Conservation (phyloP, 53 echinoderm and acorn worm genomes). For the Paelopatides confundens region DNA sequence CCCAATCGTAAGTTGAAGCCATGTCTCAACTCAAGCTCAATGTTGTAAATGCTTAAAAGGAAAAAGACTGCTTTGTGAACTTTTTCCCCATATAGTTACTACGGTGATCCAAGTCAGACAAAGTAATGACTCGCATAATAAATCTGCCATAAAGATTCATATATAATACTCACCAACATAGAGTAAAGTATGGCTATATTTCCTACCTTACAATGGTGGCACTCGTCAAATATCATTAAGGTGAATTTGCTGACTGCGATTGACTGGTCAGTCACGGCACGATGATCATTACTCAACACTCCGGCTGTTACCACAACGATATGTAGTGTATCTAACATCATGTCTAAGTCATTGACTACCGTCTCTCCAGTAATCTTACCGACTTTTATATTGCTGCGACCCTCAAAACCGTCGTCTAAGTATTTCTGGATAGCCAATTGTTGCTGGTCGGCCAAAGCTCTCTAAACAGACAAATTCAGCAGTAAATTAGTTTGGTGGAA, state of each 20-base stretch:
- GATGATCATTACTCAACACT: conserved; percentile 17
- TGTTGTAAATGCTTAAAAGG: too few species aligned
- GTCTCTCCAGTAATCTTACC: conserved; percentile 28
- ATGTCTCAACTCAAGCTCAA: too few species aligned
- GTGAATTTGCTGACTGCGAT: conserved; percentile 66
- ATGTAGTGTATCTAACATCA: neutral
- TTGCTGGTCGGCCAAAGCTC: conserved; percentile 38
- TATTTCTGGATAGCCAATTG: neutral
- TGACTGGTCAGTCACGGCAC: conserved; percentile 4
- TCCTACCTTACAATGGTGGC: conserved; percentile 81
- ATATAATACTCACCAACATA: too few species aligned
- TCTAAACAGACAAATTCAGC: neutral
- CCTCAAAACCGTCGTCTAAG: neutral
- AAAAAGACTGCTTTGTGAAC: too few species aligned
- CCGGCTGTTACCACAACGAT: conserved; percentile 7
- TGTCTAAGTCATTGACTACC: neutral
- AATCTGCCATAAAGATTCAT: too few species aligned
- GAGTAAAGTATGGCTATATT: too few species aligned
- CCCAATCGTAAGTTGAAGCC: too few species aligned
- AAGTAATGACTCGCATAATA: too few species aligned
- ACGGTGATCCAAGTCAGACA: too few species aligned
- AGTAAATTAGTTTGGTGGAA: too few species aligned
- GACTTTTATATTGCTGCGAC: neutral
- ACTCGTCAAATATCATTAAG: conserved; percentile 88
- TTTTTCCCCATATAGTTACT: too few species aligned